phyloP scores from a whole-genome alignment of 2,797 vertebrate species.

The Cossypha polioptera region DNA sequence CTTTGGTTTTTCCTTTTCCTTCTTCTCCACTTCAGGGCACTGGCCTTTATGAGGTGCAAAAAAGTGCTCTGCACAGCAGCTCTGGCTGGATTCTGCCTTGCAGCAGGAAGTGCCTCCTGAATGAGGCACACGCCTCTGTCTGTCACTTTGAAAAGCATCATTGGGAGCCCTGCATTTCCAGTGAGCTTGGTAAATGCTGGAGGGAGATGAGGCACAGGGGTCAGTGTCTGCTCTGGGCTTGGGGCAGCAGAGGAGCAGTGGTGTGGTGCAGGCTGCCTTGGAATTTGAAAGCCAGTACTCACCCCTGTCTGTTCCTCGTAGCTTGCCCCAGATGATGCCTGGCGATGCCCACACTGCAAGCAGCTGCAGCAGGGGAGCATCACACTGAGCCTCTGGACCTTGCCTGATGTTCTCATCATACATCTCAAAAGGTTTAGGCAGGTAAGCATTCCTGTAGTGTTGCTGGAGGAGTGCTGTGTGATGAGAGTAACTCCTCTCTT shows the following conservation, averaged over 20 bases:
- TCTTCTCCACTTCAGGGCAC: neutral
- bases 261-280: neutral
- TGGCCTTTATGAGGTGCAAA: neutral
- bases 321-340: conserved; percentile 97
- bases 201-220: neutral
- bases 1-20: neutral
- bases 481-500: neutral
- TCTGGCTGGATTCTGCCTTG: neutral
- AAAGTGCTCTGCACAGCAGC: neutral
- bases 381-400: conserved; percentile 96
- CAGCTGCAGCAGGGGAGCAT: conserved; percentile 99
- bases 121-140: neutral
- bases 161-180: neutral
- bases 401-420: conserved; percentile 96
- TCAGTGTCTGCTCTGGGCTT: neutral
- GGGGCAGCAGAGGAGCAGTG: neutral
- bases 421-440: conserved; percentile 97
- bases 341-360: conserved; percentile 98
- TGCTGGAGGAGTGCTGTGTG: neutral
- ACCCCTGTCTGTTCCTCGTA: conserved; percentile 61
- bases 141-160: neutral
- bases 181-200: neutral
- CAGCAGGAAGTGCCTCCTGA: neutral
- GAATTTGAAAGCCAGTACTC: neutral
- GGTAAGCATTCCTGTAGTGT: conserved; percentile 74